A percentile compares a stretch with the other conserved stretches of the same genome.
Conservation (phyloP, 2,113 vertebrate species). For the Thermophis baileyi region DNA sequence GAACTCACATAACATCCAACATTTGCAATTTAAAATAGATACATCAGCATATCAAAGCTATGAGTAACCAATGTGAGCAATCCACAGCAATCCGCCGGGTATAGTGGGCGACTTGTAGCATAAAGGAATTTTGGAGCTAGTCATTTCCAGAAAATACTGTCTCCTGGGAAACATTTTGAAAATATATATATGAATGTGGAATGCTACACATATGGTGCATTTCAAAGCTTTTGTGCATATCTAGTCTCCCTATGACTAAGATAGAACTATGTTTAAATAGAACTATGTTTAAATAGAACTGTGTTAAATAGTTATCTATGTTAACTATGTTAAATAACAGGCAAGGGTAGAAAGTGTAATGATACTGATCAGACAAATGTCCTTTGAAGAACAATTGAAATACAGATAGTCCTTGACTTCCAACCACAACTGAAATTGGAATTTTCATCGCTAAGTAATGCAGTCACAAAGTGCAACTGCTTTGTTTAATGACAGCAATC, state of each 20-base stretch:
- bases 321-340: background rate
- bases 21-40: constrained; percentile 1
- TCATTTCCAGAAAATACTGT: background rate
- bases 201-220: background rate
- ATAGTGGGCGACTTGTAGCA: background rate
- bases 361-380: background rate
- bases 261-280: no score
- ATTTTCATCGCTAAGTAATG: background rate
- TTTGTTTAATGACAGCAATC: background rate
- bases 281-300: no score
- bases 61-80: background rate
- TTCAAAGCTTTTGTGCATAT: background rate
- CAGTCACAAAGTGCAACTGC: background rate
- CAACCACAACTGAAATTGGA: background rate
- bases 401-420: background rate
- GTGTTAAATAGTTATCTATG: background rate
- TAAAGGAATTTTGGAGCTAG: constrained; percentile 5
- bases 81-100: background rate
- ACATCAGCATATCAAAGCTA: background rate
- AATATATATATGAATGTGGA: background rate
- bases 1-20: background rate
- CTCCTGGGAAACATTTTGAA: constrained; percentile 10
- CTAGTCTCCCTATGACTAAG: background rate
- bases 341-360: background rate
- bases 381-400: background rate